Base-by-base conservation (phyloP, 2,888 invertebrate species). In the Orthonychiurus folsomi region DNA sequence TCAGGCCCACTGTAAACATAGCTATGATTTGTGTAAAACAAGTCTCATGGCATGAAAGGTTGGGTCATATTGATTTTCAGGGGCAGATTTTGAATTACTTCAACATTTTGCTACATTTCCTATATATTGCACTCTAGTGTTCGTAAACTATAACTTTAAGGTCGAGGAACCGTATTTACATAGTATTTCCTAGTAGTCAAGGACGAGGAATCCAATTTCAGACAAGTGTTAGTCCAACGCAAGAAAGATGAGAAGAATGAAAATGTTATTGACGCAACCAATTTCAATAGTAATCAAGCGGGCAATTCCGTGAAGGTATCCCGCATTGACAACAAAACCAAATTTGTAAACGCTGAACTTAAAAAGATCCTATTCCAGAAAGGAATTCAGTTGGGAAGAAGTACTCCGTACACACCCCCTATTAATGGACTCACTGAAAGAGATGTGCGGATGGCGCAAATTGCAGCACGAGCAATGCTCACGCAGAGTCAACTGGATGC, bases 401-500 rank as follows among this genome's bases (percentile, higher is more conserved):
- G 56, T 20, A 63, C 59, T 20, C 60, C 63, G 15, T 20, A 47
- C 24, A 47, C 48, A 2, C 37, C 50, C 2, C 23, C 50, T n/a
- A 27, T 47, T 1, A 66, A 66, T 50, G 66, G 66, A 24, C 50
- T 54, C n/a, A 59, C 62, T 37, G 63, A 63, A 50, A 55, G 66
- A 20, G 66, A 66, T 18, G 63, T 63, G 37, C 56, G 75, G 27
- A 75, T 75, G 20, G 69, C 75, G n/a, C 68, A 75, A 21, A 59
- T 58, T 23, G 53, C 60, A n/a, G 75, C 76, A 15, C 65, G 74
- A 52, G 62, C 75, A 5, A 74, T 76, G 74, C 27, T 77, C n/a
- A 63, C 67, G 21, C 62, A 70, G 15, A 69, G 69, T 25, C 63
- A 73, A 47, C 27, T 76, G 24, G 73, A 73, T 1, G 61, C 67